A percentile compares a stretch with the other conserved stretches of the same genome.
These are phyloP conservation scores for Bombus pascuorum DNA, from an alignment of 1,140 invertebrate species.

Conservation along the genomic window DNA sequence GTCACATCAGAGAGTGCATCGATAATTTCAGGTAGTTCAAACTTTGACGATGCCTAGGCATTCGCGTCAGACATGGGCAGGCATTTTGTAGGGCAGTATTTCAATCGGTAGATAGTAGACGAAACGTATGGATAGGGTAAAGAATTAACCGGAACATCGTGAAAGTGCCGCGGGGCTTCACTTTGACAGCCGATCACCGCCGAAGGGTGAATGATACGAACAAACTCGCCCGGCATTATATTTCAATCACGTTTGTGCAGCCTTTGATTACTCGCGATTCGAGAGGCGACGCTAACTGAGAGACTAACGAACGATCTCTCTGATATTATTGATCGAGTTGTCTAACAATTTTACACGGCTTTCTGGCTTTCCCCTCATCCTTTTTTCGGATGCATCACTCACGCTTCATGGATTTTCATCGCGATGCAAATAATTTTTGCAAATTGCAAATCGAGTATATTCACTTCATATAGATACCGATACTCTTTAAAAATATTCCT, in stretches of 20 bases:
- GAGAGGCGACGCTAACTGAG: conserved; percentile 63
- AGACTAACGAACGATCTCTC: conserved; percentile 69
- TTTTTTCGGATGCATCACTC: conserved; percentile 1
- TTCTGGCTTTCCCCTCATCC: conserved; percentile 20
- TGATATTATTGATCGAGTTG: conserved; percentile 69
- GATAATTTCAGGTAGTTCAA: neutral
- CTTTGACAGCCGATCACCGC: conserved; percentile 61
- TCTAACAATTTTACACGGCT: conserved; percentile 65
- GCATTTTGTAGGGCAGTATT: conserved; percentile 60
- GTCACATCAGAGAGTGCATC: neutral
- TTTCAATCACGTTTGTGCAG: conserved; percentile 69
- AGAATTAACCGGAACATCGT: conserved; percentile 63
- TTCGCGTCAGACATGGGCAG: neutral
- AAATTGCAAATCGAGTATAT: neutral
- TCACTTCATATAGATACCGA: neutral
- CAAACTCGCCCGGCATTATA: conserved; percentile 67
- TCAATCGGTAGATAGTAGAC: conserved; percentile 30
- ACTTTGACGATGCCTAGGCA: too few species aligned
- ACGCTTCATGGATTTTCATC: conserved; percentile 2
- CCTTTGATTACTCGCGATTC: conserved; percentile 69
- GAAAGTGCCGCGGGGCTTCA: conserved; percentile 63
- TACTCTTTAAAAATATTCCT: neutral
- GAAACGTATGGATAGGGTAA: conserved; percentile 62
- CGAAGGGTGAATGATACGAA: conserved; percentile 64
- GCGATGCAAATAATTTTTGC: conserved; percentile 1